Conservation (phyloP, 2,113 vertebrate species). For the Embiotoca jacksoni region DNA sequence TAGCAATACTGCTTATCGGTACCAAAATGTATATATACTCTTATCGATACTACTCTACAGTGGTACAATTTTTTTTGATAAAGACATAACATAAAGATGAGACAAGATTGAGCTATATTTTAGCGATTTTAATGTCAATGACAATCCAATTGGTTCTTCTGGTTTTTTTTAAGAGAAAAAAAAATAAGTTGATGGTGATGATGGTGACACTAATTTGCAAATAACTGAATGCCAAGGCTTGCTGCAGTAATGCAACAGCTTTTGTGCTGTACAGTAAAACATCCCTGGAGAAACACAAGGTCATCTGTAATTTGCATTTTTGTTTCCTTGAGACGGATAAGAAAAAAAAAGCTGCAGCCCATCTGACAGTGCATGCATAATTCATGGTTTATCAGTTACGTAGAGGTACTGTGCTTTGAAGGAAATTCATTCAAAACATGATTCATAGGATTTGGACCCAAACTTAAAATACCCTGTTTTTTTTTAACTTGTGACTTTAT, state of each 20-base stretch:
- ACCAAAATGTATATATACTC: too few species aligned
- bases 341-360: constrained; percentile 1
- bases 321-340: constrained; percentile 22
- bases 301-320: constrained; percentile 47
- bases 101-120: too few species aligned
- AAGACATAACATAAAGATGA: too few species aligned
- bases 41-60: too few species aligned
- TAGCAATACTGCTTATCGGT: too few species aligned
- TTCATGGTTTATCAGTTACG: constrained; percentile 19
- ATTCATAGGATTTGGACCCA: neutral
- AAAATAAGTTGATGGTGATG: constrained; percentile 1
- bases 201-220: neutral
- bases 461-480: neutral
- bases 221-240: constrained; percentile 1
- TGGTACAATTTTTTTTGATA: too few species aligned
- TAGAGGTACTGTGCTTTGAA: neutral
- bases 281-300: constrained; percentile 29
- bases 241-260: neutral
- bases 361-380: constrained; percentile 38
- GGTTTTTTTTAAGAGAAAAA: too few species aligned
- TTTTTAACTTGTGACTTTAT: neutral
- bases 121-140: too few species aligned
- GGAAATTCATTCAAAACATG: neutral
- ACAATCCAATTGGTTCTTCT: too few species aligned
- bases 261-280: neutral